A percentile compares a stretch with the other conserved stretches of the same genome.
phyloP scores from a whole-genome alignment of 2,113 vertebrate species.

The Raja brachyura region DNA sequence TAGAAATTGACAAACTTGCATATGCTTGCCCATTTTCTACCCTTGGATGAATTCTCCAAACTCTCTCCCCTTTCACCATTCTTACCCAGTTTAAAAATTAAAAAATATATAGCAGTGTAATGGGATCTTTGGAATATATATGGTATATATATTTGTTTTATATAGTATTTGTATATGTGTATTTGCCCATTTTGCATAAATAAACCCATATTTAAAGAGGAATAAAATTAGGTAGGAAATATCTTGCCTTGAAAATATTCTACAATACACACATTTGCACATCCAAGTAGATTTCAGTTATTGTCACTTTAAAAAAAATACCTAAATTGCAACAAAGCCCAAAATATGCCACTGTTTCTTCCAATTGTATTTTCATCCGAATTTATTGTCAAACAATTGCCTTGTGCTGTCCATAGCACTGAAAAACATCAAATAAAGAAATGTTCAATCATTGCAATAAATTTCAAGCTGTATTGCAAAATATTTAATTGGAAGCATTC shows the following conservation, averaged over 20 bases:
- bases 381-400: constrained; percentile 85
- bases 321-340: constrained; percentile 93
- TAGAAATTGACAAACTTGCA: too few species aligned
- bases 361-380: constrained; percentile 84
- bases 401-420: constrained; percentile 98
- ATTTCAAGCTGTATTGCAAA: neutral
- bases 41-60: too few species aligned
- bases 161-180: too few species aligned
- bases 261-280: neutral
- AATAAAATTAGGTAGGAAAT: neutral
- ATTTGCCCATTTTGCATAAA: neutral
- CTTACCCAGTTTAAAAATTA: too few species aligned
- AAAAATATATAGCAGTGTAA: too few species aligned
- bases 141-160: too few species aligned
- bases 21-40: neutral
- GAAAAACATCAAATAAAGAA: constrained; percentile 40
- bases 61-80: too few species aligned
- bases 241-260: neutral
- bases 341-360: constrained; percentile 92
- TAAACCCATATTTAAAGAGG: neutral
- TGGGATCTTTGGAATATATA: too few species aligned
- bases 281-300: neutral
- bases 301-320: constrained; percentile 44
- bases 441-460: neutral
- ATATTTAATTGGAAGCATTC: neutral